A percentile compares a stretch with the other conserved stretches of the same genome.
These are phyloP conservation scores for Fabriciana adippe DNA, from an alignment of 2,888 invertebrate species.

Conservation along the genomic window DNA sequence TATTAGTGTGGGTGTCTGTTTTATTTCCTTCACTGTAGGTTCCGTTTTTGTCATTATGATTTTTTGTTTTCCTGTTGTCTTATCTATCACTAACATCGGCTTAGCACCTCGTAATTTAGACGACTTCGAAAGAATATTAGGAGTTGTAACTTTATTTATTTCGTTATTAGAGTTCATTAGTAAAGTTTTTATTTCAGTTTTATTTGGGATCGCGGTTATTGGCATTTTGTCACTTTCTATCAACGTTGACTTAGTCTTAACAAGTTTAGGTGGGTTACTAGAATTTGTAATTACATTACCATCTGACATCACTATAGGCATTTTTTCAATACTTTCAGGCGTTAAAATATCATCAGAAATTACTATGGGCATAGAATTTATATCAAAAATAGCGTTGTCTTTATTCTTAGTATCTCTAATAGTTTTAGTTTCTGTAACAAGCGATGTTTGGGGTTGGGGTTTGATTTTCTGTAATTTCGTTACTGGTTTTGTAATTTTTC, in stretches of 20 bases:
- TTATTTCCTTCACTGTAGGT: constrained; percentile 62
- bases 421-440: constrained; percentile 56
- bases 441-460: constrained; percentile 53
- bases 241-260: constrained; percentile 58
- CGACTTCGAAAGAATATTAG: constrained; percentile 77
- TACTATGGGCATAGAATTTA: constrained; percentile 89
- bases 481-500: constrained; percentile 63
- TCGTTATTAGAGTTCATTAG: constrained; percentile 66
- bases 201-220: constrained; percentile 53
- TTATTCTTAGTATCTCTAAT: constrained; percentile 37
- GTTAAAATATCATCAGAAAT: constrained; percentile 87
- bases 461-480: constrained; percentile 67
- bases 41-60: constrained; percentile 73
- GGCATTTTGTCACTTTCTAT: constrained; percentile 62
- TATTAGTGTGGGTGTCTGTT: constrained; percentile 51
- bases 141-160: constrained; percentile 64
- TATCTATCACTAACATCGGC: constrained; percentile 75
- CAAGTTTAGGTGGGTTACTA: constrained; percentile 57
- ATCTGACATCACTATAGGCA: constrained; percentile 84
- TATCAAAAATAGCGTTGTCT: constrained; percentile 84
- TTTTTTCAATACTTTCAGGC: constrained; percentile 85
- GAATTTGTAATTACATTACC: constrained; percentile 66
- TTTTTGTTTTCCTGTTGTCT: constrained; percentile 74
- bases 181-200: constrained; percentile 68
- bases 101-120: constrained; percentile 72